Conservation (phyloP, 2,888 invertebrate genomes). For the Clivina fossor region DNA sequence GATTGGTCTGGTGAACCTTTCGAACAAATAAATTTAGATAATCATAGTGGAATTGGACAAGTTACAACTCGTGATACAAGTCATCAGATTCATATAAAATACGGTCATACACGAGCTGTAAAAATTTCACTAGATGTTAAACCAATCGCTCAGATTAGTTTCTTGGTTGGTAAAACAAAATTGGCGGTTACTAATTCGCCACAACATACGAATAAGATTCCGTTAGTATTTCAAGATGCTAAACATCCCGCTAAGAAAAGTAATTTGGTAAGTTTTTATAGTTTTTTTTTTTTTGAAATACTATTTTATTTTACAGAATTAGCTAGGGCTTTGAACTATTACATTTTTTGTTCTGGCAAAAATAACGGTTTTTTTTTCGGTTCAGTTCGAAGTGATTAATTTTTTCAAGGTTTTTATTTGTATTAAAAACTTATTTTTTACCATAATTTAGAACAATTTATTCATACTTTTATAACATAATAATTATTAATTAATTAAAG, state of each 20-base stretch:
- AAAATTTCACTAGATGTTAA: conserved; percentile 47
- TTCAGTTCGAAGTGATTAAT: too few relatives aligned
- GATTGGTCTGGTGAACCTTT: conserved; percentile 51
- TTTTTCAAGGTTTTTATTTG: too few relatives aligned
- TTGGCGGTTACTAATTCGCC: conserved; percentile 46
- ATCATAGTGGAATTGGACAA: conserved; percentile 50
- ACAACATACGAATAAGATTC: conserved; percentile 36
- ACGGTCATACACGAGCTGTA: conserved; percentile 48
- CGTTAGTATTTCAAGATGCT: conserved; percentile 46
- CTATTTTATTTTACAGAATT: too few relatives aligned
- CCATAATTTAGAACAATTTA: neutral
- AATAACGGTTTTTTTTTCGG: too few relatives aligned
- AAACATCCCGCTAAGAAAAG: conserved; percentile 44
- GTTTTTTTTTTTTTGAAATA: conserved; percentile 9
- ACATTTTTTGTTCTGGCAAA: too few relatives aligned
- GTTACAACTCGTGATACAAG: conserved; percentile 47
- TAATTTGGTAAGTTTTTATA: conserved; percentile 47
- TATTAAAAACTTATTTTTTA: too few relatives aligned
- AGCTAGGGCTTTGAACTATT: too few relatives aligned
- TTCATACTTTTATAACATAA: too few relatives aligned
- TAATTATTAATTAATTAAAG: too few relatives aligned
- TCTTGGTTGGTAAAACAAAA: conserved; percentile 39
- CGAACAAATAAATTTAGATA: conserved; percentile 47
- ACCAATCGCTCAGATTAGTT: conserved; percentile 46
- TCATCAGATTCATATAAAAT: conserved; percentile 46